Conservation (phyloP, 2,888 invertebrate genomes). For the Lapara coniferarum region DNA sequence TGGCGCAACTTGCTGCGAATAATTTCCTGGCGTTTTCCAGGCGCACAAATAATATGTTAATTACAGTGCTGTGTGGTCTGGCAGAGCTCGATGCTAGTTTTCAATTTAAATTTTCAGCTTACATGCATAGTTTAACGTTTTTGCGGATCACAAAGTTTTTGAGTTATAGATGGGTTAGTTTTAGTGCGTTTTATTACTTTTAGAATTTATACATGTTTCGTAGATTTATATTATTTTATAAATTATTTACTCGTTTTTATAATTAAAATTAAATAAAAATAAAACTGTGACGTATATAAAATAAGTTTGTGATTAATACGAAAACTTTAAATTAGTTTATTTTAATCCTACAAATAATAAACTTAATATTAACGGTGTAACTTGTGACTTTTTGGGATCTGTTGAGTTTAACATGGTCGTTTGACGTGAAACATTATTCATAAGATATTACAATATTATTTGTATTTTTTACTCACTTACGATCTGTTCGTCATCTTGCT, state of each 20-base stretch:
- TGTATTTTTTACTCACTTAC: conserved; percentile 65
- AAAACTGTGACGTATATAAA: too few relatives aligned
- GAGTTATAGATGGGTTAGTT: not conserved
- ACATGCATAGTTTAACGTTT: not conserved
- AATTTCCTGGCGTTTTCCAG: not conserved
- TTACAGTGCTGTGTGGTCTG: conserved; percentile 29
- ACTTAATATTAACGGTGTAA: too few relatives aligned
- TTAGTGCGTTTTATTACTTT: not conserved
- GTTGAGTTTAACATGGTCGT: not conserved
- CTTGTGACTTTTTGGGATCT: not conserved
- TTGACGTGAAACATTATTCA: not conserved
- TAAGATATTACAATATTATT: not conserved
- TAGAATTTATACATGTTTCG: not conserved
- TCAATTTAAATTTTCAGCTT: conserved; percentile 4
- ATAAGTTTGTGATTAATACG: too few relatives aligned
- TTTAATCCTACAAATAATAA: too few relatives aligned
- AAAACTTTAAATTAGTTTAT: too few relatives aligned
- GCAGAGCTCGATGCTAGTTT: conserved; percentile 1
- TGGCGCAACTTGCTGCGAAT: not conserved
- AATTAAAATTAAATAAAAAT: too few relatives aligned
- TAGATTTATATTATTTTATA: not conserved
- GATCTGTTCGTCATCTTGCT: conserved; percentile 79
- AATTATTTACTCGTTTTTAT: too few relatives aligned
- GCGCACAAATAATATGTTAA: conserved; percentile 24
- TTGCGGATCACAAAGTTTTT: not conserved